A percentile compares a stretch with the other conserved stretches of the same genome.
These are phyloP conservation scores for Sphaerodactylus townsendi DNA, from an alignment of 2,113 vertebrate genomes.

Conservation along the genomic window DNA sequence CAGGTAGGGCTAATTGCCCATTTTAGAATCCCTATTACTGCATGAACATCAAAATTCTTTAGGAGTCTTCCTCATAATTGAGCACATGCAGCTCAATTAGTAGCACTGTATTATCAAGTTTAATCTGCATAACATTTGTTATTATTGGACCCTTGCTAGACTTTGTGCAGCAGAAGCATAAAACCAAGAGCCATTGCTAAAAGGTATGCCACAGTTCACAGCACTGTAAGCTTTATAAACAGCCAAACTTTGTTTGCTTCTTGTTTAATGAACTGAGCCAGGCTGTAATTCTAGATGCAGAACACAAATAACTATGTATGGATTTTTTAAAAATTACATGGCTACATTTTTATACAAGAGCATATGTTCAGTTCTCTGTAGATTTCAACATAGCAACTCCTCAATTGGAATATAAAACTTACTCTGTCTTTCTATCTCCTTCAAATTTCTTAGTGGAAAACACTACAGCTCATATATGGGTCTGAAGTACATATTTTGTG, in stretches of 20 bases:
- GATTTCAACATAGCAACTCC: constrained; percentile 1
- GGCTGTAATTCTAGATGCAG: constrained; percentile 18
- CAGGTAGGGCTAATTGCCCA: constrained; percentile 32
- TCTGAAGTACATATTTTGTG: constrained; percentile 16
- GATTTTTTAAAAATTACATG: background rate
- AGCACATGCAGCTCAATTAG: constrained; percentile 54
- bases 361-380: constrained; percentile 5
- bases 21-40: constrained; percentile 42
- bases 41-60: constrained; percentile 50
- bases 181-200: constrained; percentile 22
- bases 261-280: constrained; percentile 23
- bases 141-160: constrained; percentile 57
- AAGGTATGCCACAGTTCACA: background rate
- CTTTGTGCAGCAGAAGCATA: constrained; percentile 37
- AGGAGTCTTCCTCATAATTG: constrained; percentile 51
- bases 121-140: constrained; percentile 59
- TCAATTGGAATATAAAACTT: constrained; percentile 13
- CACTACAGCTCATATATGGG: constrained; percentile 18
- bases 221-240: background rate
- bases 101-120: constrained; percentile 57
- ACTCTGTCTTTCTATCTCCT: constrained; percentile 3
- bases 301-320: background rate
- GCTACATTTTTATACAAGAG: constrained; percentile 20
- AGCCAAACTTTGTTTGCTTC: background rate
- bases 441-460: constrained; percentile 16